Conservation (phyloP, 2,113 vertebrate species). For the Mobula birostris region DNA sequence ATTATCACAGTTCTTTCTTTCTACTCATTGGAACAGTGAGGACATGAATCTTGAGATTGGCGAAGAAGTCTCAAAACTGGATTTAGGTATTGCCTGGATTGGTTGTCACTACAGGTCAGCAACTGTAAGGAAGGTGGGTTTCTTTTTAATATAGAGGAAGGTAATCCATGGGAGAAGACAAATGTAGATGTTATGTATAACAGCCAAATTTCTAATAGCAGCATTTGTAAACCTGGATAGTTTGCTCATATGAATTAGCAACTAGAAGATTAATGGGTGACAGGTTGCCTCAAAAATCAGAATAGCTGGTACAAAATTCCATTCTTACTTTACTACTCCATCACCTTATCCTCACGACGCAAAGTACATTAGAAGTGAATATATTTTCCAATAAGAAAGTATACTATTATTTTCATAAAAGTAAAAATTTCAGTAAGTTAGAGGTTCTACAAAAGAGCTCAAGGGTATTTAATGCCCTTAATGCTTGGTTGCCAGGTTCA, state of each 20-base stretch:
- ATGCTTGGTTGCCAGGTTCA: neutral
- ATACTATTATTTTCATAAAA: neutral
- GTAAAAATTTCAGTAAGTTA: neutral
- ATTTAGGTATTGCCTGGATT: neutral
- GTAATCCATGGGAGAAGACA: no score
- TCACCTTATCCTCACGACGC: neutral
- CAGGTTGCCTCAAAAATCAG: neutral
- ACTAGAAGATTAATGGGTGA: neutral
- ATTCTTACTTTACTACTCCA: neutral
- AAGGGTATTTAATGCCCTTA: neutral
- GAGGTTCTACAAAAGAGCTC: neutral
- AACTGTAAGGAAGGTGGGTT: no score
- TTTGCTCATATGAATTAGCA: neutral
- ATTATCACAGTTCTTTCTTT: neutral
- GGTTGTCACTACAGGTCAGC: no score
- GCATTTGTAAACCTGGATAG: neutral
- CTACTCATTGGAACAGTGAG: neutral
- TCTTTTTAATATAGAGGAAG: no score
- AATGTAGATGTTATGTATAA: no score
- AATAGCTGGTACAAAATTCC: neutral
- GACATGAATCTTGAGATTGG: neutral
- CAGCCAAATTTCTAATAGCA: no score
- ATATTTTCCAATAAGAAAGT: neutral
- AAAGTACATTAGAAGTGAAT: neutral
- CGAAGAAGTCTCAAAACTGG: neutral